Evolutionary conservation across 2,797 vertebrate species (phyloP), one percentile per base, ranked within the genome.

Genomic region (Vultur gryphus): DNA sequence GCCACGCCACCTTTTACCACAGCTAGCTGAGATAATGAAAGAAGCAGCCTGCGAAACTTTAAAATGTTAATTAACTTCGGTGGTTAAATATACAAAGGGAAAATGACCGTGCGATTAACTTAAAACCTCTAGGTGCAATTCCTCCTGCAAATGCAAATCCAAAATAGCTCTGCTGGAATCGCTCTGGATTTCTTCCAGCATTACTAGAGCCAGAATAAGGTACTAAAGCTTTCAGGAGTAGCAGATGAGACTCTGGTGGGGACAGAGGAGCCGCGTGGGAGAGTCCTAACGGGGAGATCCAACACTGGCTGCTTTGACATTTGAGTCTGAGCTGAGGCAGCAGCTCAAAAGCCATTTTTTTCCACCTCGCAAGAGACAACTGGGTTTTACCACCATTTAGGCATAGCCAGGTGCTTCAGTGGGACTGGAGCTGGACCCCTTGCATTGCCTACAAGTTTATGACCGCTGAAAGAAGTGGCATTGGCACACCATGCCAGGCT

Each of bases 111-210:
- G 57, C 11, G 61, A 91, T 95, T 96, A 94, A 92, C 93, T 95
- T 71, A 78, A 95, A 96, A 95, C 89, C 92, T 96, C 95, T 71
- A 92, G 84, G 95, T 96, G 71, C 72, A 69, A 84, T 81, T 94
- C 57, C 82, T 91, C 82, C 82, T 72, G 85, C 76, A 84, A 95
- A 89, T 5, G 7, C 79, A 92, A 90, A 95, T 91, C 87, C 84
- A 89, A 93, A 96, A 95, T 76, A 96, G 77, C 84, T 94, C 92
- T 4, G 4, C 59, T 86, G 76, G 91, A 95, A 89, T 95, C 2
- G 0, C 70, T 91, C 85, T 94, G 91, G 90, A 94, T 73, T 79
- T 91, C 69, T 84, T 97, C 94, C 96, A 96, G 84, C 1, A 13
- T 26, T 90, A 72, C 79, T 52, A 48, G 69, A 95, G 90, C 72